These are phyloP conservation scores for Xiphias gladius DNA, from an alignment of 2,113 vertebrate genomes.

Conservation along the genomic window DNA sequence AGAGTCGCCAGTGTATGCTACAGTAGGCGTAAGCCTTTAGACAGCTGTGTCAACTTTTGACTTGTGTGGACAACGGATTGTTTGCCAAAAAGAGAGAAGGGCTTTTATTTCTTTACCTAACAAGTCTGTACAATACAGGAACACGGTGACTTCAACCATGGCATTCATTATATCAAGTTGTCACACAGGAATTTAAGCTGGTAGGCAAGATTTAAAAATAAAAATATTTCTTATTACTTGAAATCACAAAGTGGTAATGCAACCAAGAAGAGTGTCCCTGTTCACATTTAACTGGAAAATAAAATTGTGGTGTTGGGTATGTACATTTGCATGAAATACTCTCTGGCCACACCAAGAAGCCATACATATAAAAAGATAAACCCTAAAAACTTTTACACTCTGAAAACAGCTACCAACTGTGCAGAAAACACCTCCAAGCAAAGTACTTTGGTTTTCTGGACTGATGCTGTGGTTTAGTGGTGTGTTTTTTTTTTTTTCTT, in stretches of 20 bases:
- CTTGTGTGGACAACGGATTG: conserved; percentile 51
- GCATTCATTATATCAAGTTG: conserved; percentile 20
- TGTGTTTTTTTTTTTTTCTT: conserved; percentile 15
- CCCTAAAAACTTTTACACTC: background rate
- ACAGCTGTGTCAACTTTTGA: conserved; percentile 82
- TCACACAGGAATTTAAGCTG: conserved; percentile 9
- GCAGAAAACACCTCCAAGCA: conserved; percentile 40
- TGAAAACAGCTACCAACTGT: background rate
- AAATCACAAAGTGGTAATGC: conserved; percentile 17
- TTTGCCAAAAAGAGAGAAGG: conserved; percentile 56
- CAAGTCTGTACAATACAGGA: conserved; percentile 27
- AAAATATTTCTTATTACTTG: background rate
- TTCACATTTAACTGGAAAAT: background rate
- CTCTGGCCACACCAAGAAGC: conserved; percentile 12
- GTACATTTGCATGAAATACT: conserved; percentile 8
- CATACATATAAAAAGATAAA: background rate
- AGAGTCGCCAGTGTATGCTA: conserved; percentile 69
- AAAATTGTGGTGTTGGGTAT: background rate
- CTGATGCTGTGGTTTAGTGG: conserved; percentile 23
- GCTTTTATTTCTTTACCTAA: conserved; percentile 50
- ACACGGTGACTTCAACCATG: conserved; percentile 16
- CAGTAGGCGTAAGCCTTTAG: conserved; percentile 64
- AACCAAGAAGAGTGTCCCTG: background rate
- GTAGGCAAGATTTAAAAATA: background rate
- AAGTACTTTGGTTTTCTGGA: conserved; percentile 26